phyloP scores from a whole-genome alignment of 2,113 vertebrate species.

The Chlorocebus sabaeus region DNA sequence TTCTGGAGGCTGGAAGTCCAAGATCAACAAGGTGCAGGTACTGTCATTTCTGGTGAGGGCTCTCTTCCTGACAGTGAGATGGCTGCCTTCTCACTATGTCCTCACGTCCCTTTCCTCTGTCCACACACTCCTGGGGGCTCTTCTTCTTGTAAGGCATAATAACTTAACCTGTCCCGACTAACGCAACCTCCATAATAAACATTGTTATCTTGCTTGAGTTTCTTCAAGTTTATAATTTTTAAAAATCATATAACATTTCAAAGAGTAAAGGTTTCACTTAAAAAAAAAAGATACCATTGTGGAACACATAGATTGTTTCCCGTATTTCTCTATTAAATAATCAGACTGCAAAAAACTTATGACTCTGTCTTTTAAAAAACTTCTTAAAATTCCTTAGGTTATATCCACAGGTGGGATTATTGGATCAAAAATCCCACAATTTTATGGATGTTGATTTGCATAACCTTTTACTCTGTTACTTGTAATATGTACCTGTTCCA shows the following conservation, averaged over 20 bases:
- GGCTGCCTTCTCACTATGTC: neutral
- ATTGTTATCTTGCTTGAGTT: neutral
- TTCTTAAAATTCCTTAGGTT: neutral
- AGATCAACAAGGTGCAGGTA: neutral
- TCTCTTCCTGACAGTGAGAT: neutral
- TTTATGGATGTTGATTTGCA: neutral
- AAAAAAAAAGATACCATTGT: neutral
- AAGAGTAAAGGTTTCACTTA: neutral
- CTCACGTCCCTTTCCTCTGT: neutral
- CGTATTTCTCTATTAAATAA: neutral
- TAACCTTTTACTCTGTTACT: neutral
- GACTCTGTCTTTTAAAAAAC: neutral
- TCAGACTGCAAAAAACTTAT: neutral
- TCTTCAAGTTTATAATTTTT: neutral
- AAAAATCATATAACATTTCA: neutral
- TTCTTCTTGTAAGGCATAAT: neutral
- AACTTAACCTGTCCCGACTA: neutral
- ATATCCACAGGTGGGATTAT: neutral
- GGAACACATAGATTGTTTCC: neutral
- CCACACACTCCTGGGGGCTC: neutral
- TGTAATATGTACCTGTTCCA: neutral
- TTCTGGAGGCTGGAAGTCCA: neutral
- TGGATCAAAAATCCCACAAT: neutral
- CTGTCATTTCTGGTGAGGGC: neutral
- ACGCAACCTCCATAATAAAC: neutral